Evolutionary conservation across 2,113 vertebrate genomes (phyloP), one percentile per base, ranked within the genome.

Genomic region (Coracopsis vasa): DNA sequence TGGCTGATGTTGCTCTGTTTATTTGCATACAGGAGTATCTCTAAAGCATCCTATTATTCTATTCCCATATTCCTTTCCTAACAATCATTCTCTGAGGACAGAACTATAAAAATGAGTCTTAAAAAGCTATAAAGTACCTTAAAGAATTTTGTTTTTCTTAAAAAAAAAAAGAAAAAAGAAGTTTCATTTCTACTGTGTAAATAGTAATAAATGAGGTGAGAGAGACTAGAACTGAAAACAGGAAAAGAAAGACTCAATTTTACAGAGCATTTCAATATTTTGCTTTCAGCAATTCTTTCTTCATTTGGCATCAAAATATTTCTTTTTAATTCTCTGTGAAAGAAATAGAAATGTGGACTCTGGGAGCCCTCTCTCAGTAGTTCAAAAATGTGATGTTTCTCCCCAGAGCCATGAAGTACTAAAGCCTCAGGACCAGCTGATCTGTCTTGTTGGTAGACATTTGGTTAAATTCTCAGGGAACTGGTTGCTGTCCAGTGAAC

Each of bases 11-110:
- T 93, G 45, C 23, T 33, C 53, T 94, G 48, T 86, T 91, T 90
- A 75, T 95, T 96, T 97, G 82, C 80, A 88, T 88, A 73, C 23
- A 74, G 53, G 48, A 73, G 33, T 58, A 67, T 69, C 75, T 54
- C 60, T 62, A 87, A 88, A 89, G 54, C 24, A 81, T 80, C 42
- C 35, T 44, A 20, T 87, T 74, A 51, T 66, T 92, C 45, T 51
- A 11, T n/a, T 58, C 31, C 47, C 14, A 33, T 70, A 25, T 39
- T 64, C 21, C 78, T 90, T 48, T n/a, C n/a, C 79, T 4, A 27
- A 8, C 24, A 93, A 48, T 29, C 31, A 39, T 83, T 78, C 80
- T 95, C 61, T 65, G 48, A 92, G 60, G 44, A 65, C 39, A 72
- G 44, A 84, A 51, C 16, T 54, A 17, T 84, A 86, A 74, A 95